Conservation (phyloP, 2,113 vertebrate species). For the Chaetodon trifascialis region DNA sequence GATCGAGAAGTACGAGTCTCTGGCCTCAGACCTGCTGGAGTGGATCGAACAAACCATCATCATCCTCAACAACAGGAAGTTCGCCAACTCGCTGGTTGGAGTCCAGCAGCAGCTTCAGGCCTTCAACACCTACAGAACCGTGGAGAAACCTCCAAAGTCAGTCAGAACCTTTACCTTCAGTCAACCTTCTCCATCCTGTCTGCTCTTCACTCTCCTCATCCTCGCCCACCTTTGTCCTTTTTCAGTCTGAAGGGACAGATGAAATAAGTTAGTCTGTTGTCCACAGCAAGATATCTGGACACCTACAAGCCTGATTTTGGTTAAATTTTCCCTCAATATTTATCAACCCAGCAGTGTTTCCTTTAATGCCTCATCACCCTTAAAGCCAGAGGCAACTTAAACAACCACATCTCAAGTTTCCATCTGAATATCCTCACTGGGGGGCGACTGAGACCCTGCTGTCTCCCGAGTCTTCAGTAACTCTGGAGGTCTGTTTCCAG, state of each 20-base stretch:
- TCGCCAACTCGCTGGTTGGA: conserved; percentile 94
- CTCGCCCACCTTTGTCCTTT: no score
- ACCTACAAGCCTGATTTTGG: not conserved
- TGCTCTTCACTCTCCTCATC: not conserved
- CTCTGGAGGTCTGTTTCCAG: no score
- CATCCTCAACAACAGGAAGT: conserved; percentile 98
- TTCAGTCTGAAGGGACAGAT: not conserved
- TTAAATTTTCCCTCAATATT: no score
- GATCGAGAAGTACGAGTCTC: conserved; percentile 96
- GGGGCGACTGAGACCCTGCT: no score
- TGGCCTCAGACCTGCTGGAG: conserved; percentile 96
- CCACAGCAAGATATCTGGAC: not conserved
- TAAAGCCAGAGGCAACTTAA: no score
- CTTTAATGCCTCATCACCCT: no score
- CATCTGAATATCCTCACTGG: no score
- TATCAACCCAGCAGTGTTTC: no score
- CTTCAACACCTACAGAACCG: conserved; percentile 97
- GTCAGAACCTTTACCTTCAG: conserved; percentile 27
- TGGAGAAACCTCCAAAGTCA: conserved; percentile 91
- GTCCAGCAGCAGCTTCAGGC: conserved; percentile 98
- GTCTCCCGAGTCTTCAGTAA: no score
- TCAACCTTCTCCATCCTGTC: not conserved
- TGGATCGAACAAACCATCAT: conserved; percentile 99
- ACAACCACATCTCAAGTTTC: no score
- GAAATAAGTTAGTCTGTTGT: no score